Conservation (phyloP, 2,888 invertebrate species). For the Torymus auratus region DNA sequence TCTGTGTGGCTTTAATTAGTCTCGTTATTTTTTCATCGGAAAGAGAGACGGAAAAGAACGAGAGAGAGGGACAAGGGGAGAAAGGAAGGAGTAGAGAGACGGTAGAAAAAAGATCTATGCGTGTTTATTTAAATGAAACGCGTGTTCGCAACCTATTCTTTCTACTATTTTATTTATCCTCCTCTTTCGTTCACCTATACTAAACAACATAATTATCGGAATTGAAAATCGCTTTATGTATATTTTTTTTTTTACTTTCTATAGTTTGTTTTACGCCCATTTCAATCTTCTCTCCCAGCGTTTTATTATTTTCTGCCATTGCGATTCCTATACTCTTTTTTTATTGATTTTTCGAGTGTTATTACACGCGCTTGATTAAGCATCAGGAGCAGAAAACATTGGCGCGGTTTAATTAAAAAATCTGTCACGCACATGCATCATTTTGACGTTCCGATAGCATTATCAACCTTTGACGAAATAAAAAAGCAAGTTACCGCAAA, state of each 20-base stretch:
- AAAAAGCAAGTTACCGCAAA: too few species aligned
- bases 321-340: too few species aligned
- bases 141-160: slow-evolving; percentile 39
- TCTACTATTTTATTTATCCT: slow-evolving; percentile 44
- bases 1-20: slow-evolving; percentile 56
- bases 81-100: slow-evolving; percentile 13
- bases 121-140: slow-evolving; percentile 50
- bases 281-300: slow-evolving; percentile 26
- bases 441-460: too few species aligned
- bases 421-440: too few species aligned
- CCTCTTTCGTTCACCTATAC: slow-evolving; percentile 7
- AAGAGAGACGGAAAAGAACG: slow-evolving; percentile 26
- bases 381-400: too few species aligned
- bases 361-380: too few species aligned
- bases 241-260: not conserved
- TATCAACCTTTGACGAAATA: too few species aligned
- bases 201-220: slow-evolving; percentile 51
- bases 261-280: slow-evolving; percentile 19
- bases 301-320: not conserved
- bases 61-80: slow-evolving; percentile 10
- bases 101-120: slow-evolving; percentile 26
- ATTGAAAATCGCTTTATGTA: slow-evolving; percentile 19
- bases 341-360: too few species aligned
- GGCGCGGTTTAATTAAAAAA: too few species aligned
- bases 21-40: slow-evolving; percentile 44